A percentile compares a stretch with the other conserved stretches of the same genome.
Conservation (phyloP, 1,140 invertebrate genomes). For the Orchestia grillus region DNA sequence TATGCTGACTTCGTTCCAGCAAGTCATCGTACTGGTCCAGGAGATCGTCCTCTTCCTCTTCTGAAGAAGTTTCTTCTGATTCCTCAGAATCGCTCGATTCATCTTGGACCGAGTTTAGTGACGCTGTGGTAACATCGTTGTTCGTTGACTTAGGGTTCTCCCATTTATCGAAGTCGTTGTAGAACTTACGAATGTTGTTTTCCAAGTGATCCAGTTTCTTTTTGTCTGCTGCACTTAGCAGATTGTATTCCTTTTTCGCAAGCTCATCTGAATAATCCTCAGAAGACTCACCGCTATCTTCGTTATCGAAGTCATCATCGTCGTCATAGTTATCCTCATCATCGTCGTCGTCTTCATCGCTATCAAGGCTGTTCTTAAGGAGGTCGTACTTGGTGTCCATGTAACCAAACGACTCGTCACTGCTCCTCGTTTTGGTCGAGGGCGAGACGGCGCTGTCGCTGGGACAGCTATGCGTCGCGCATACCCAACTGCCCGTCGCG, state of each 20-base stretch:
- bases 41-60: slow-evolving; percentile 44
- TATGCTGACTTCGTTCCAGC: not conserved
- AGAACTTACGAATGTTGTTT: slow-evolving; percentile 46
- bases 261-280: slow-evolving; percentile 34
- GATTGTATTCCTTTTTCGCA: slow-evolving; percentile 49
- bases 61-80: slow-evolving; percentile 39
- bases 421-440: not conserved
- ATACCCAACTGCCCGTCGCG: slow-evolving; percentile 70
- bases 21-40: slow-evolving; percentile 27
- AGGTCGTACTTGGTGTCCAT: slow-evolving; percentile 64
- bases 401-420: slow-evolving; percentile 64
- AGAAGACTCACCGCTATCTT: not conserved
- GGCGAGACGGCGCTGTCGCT: not conserved
- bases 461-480: slow-evolving; percentile 65
- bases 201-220: slow-evolving; percentile 35
- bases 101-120: not conserved
- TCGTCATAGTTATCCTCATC: slow-evolving; percentile 30
- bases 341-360: slow-evolving; percentile 61
- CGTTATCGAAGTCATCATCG: not conserved
- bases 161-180: slow-evolving; percentile 3
- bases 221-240: not conserved
- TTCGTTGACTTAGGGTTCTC: slow-evolving; percentile 11
- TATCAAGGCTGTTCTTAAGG: slow-evolving; percentile 54
- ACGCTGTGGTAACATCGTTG: not conserved
- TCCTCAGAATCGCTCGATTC: not conserved